phyloP scores from a whole-genome alignment of 2,888 invertebrate species.

The Ctena decussata region DNA sequence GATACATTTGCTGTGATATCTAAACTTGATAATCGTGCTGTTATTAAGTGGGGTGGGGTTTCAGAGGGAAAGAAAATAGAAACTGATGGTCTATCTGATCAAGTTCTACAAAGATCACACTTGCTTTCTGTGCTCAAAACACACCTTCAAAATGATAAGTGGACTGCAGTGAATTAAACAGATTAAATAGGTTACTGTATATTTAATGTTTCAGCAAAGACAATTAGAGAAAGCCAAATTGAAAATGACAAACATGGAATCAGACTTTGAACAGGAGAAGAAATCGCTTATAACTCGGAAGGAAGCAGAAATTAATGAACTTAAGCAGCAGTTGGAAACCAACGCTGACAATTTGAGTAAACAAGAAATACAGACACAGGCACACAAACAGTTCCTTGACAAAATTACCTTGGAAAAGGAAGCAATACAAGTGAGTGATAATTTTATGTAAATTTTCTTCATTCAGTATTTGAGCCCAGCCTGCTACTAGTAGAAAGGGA shows the following conservation, averaged over 20 bases:
- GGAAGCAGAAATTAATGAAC: constrained; percentile 77
- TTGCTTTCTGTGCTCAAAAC: too few relatives aligned
- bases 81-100: too few relatives aligned
- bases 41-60: too few relatives aligned
- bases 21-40: too few relatives aligned
- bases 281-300: constrained; percentile 70
- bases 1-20: too few relatives aligned
- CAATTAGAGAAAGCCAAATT: constrained; percentile 79
- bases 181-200: not conserved
- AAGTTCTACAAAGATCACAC: too few relatives aligned
- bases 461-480: too few relatives aligned
- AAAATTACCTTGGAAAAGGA: constrained; percentile 79
- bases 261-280: constrained; percentile 78
- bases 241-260: constrained; percentile 76
- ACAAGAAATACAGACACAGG: constrained; percentile 79
- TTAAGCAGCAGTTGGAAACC: constrained; percentile 73
- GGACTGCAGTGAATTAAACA: too few relatives aligned
- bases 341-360: constrained; percentile 71
- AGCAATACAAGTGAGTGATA: constrained; percentile 77
- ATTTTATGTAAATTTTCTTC: too few relatives aligned
- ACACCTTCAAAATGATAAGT: too few relatives aligned
- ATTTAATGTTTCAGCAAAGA: constrained; percentile 74
- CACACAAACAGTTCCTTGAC: constrained; percentile 80
- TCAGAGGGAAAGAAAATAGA: too few relatives aligned
- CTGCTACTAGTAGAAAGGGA: too few relatives aligned